A percentile compares a stretch with the other conserved stretches of the same genome.
phyloP scores from a whole-genome alignment of 2,113 vertebrate species.

The Toxotes jaculatrix region DNA sequence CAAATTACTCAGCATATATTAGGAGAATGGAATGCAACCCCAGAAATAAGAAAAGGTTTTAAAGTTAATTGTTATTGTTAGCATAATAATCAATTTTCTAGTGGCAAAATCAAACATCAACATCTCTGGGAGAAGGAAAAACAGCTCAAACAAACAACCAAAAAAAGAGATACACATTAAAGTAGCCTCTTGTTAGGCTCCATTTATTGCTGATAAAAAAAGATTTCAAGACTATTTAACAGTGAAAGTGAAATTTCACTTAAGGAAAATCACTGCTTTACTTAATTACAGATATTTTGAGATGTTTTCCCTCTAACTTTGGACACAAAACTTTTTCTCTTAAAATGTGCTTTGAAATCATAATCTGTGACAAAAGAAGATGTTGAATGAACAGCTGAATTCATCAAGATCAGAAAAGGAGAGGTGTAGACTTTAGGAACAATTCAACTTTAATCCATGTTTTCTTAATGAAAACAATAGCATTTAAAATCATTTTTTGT shows the following conservation, averaged over 20 bases:
- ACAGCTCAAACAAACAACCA: not conserved
- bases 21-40: not conserved
- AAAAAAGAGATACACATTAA: not conserved
- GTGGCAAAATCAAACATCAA: not conserved
- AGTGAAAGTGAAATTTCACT: not conserved
- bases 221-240: not conserved
- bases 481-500: not conserved
- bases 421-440: not conserved
- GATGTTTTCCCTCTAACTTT: too few relatives aligned
- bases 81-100: not conserved
- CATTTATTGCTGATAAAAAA: not conserved
- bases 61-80: not conserved
- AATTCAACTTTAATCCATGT: not conserved
- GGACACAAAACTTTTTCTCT: not conserved
- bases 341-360: not conserved
- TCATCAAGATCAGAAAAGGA: not conserved
- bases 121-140: not conserved
- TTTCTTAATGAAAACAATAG: not conserved
- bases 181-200: not conserved
- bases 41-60: constrained; percentile 1
- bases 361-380: too few relatives aligned
- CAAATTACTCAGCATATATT: too few relatives aligned
- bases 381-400: too few relatives aligned
- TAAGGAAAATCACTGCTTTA: constrained; percentile 1
- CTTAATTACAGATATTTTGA: not conserved